A percentile compares a stretch with the other conserved stretches of the same genome.
Evolutionary conservation across 2,113 vertebrate genomes (phyloP).

Genomic region (Scatophagus argus): DNA sequence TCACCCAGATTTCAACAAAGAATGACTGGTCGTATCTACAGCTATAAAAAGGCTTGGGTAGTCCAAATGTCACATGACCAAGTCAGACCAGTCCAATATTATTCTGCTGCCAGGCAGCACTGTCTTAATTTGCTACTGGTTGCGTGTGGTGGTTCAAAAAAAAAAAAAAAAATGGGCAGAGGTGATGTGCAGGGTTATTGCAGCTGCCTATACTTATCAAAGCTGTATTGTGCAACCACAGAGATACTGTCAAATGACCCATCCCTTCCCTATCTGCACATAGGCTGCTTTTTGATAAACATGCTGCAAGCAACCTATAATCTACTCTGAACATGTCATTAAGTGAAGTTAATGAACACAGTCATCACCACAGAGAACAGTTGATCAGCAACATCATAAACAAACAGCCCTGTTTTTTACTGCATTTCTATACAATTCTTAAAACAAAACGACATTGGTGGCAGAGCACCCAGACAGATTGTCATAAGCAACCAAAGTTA

Average conservation of each 20-base stretch:
- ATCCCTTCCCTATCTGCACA: neutral
- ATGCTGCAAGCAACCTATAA: neutral
- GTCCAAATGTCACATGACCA: neutral
- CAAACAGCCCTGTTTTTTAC: neutral
- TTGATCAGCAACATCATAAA: neutral
- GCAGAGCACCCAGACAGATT: neutral
- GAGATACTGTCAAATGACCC: neutral
- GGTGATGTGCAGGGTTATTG: neutral
- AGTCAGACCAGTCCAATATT: neutral
- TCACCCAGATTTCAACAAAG: constrained; percentile 5
- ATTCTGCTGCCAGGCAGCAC: neutral
- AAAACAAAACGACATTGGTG: neutral
- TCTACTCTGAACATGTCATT: neutral
- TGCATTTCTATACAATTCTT: neutral
- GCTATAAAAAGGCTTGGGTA: neutral
- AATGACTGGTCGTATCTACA: neutral
- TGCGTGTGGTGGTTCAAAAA: constrained; percentile 25
- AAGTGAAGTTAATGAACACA: neutral
- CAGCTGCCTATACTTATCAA: neutral
- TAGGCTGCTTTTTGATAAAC: neutral
- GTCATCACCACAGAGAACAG: neutral
- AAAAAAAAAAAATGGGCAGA: neutral
- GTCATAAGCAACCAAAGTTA: neutral
- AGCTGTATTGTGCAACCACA: neutral
- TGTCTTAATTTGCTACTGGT: neutral